Conservation (phyloP, 1,140 invertebrate species). For the Drosophila subpulchrella region DNA sequence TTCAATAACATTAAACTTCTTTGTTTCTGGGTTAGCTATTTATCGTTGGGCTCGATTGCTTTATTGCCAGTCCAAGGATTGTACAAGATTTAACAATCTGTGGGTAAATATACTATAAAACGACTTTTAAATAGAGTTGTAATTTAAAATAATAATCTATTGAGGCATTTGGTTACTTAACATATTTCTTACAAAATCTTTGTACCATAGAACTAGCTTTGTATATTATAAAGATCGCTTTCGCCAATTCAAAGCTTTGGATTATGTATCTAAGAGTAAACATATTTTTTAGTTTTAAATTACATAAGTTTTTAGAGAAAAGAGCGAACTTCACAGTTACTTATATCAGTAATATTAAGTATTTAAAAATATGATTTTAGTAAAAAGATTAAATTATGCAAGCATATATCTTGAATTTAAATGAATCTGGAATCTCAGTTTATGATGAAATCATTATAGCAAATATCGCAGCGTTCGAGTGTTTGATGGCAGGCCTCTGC, state of each 20-base stretch:
- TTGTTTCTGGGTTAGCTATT: constrained; percentile 10
- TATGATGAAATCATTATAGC: constrained; percentile 47
- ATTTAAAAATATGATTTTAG: background rate
- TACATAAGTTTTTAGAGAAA: background rate
- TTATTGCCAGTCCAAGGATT: constrained; percentile 9
- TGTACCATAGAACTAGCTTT: no score
- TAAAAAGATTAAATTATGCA: no score
- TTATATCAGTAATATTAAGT: background rate
- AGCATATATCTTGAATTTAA: no score
- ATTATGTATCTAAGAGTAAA: no score
- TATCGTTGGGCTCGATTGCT: constrained; percentile 15
- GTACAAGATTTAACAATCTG: constrained; percentile 2
- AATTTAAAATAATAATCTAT: background rate
- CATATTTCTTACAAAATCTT: background rate
- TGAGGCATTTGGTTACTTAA: background rate
- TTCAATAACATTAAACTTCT: constrained; percentile 13
- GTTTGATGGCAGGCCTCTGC: constrained; percentile 7
- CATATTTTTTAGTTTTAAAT: no score
- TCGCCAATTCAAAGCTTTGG: no score
- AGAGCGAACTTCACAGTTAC: background rate
- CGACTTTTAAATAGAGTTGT: background rate
- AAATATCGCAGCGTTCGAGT: constrained; percentile 53
- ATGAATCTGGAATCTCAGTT: background rate
- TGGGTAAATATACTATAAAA: background rate
- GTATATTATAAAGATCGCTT: no score